Percentiles rank a stretch among this genome's conserved stretches.
Evolutionary conservation across 2,113 vertebrate genomes (phyloP).

Genomic region (Phrynosoma platyrhinos): DNA sequence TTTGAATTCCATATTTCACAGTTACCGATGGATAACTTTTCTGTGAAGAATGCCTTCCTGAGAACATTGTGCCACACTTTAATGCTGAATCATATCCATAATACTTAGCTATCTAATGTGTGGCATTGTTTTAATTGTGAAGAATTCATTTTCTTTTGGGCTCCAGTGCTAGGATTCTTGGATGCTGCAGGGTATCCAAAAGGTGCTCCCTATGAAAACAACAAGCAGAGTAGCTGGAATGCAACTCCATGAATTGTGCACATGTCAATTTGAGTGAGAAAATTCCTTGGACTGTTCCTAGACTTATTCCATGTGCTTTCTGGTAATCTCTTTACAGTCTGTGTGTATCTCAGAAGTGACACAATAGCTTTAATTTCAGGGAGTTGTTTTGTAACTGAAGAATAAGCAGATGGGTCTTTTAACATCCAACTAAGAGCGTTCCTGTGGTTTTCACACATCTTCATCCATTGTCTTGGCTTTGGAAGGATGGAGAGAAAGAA

Average conservation of each 20-base stretch:
- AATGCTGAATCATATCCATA: neutral
- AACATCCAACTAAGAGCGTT: neutral
- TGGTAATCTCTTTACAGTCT: neutral
- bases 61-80: too few species aligned
- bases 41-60: too few species aligned
- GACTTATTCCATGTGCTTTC: neutral
- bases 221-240: neutral
- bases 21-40: too few species aligned
- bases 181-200: neutral
- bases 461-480: constrained; percentile 3
- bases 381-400: neutral
- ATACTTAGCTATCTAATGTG: neutral
- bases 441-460: constrained; percentile 23
- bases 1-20: neutral
- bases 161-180: neutral
- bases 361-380: neutral
- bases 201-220: neutral
- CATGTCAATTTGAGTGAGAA: neutral
- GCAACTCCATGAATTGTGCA: neutral
- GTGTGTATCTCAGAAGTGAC: neutral
- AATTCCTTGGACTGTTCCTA: neutral
- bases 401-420: constrained; percentile 22
- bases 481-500: neutral
- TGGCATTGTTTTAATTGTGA: neutral
- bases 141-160: neutral